Evolutionary conservation across 2,797 vertebrate species (phyloP).

Genomic region (Mus minutoides): DNA sequence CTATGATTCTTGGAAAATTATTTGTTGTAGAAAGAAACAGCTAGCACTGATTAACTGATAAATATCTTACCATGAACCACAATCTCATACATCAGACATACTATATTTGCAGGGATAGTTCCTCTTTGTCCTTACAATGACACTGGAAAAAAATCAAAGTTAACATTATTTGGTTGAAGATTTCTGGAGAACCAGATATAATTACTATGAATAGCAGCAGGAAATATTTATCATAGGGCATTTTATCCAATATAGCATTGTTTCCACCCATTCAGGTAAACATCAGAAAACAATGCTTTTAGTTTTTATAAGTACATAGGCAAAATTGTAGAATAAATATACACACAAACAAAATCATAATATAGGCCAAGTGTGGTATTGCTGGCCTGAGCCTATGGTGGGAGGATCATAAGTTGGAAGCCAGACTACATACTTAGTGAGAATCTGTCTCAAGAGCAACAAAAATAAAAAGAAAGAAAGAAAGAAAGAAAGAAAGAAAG

Average conservation of each 20-base stretch:
- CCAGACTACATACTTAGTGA: not conserved
- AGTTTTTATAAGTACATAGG: not conserved
- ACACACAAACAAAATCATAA: not conserved
- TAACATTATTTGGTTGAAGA: not conserved
- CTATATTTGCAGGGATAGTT: not conserved
- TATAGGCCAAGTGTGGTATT: not conserved
- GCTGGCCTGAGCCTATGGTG: not conserved
- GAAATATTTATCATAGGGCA: not conserved
- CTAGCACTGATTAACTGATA: not conserved
- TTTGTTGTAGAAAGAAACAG: constrained; percentile 1
- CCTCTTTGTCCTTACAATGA: constrained; percentile 25
- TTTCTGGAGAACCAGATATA: not conserved
- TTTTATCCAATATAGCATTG: not conserved
- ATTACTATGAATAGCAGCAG: not conserved
- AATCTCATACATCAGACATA: not conserved
- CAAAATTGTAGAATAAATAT: not conserved
- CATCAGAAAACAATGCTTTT: not conserved
- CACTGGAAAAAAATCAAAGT: not conserved
- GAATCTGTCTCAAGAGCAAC: not conserved
- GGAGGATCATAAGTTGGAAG: not conserved
- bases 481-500: too few species aligned
- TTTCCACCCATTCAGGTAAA: not conserved
- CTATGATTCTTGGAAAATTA: not conserved
- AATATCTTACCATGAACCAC: not conserved
- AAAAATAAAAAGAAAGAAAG: too few species aligned